Conservation (phyloP, 2,113 vertebrate genomes). For the Stegostoma tigrinum region DNA sequence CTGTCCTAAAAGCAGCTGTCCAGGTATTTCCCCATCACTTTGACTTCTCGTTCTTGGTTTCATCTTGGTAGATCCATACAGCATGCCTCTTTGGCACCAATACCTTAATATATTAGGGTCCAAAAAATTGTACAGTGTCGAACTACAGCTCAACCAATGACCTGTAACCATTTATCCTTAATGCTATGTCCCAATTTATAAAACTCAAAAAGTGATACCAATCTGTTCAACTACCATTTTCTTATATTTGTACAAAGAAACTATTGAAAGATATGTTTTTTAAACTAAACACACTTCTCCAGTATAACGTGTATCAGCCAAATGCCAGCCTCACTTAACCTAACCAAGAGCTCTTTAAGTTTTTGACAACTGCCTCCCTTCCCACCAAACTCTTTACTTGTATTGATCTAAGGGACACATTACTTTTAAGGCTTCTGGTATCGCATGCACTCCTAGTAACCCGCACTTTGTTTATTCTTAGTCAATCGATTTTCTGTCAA, state of each 20-base stretch:
- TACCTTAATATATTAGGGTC: neutral
- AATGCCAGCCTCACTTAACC: neutral
- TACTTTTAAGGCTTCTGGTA: neutral
- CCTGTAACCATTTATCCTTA: neutral
- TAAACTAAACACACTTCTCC: neutral
- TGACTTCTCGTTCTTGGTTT: neutral
- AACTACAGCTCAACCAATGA: neutral
- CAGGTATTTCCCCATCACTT: neutral
- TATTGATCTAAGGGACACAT: neutral
- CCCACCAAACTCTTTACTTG: neutral
- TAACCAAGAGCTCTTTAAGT: neutral
- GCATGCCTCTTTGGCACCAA: neutral
- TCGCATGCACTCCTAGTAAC: neutral
- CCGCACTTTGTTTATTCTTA: neutral
- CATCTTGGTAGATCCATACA: neutral
- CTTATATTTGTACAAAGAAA: neutral
- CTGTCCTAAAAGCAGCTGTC: neutral
- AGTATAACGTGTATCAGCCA: neutral
- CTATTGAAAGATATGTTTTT: neutral
- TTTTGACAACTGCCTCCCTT: neutral
- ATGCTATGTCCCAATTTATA: neutral
- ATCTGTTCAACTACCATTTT: neutral
- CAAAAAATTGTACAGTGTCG: neutral
- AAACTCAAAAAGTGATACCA: neutral
- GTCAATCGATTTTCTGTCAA: neutral